Percentiles rank a stretch among this genome's conserved stretches.
Evolutionary conservation across 2,888 invertebrate species (phyloP).

Genomic region (Drosophila paranaensis): DNA sequence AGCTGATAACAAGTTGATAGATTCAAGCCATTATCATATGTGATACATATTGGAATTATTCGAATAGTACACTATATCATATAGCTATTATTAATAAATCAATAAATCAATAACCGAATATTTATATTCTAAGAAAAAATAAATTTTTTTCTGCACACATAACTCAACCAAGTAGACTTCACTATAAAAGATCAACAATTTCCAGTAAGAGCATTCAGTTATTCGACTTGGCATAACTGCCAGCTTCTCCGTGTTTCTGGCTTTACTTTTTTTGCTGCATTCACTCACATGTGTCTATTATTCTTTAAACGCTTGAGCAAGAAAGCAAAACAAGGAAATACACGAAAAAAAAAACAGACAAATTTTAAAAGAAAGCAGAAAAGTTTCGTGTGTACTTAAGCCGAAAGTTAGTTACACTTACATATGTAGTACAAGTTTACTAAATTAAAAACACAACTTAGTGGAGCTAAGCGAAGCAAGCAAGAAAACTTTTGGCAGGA

Average conservation of each 20-base stretch:
- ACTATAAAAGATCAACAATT: not conserved
- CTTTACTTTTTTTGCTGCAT: slow-evolving; percentile 33
- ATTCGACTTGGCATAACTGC: not conserved
- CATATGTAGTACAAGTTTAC: not conserved
- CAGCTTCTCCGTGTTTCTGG: not conserved
- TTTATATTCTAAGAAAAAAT: no score
- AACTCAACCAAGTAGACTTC: not conserved
- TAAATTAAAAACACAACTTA: slow-evolving; percentile 4
- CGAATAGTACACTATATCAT: not conserved
- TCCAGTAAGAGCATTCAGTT: not conserved
- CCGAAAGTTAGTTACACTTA: slow-evolving; percentile 24
- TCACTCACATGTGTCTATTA: slow-evolving; percentile 61
- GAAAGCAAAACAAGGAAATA: slow-evolving; percentile 24
- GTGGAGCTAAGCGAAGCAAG: not conserved
- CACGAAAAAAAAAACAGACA: slow-evolving; percentile 13
- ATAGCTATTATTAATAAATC: no score
- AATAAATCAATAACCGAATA: no score
- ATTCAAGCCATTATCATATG: no score
- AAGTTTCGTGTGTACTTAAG: not conserved
- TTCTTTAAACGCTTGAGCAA: slow-evolving; percentile 47
- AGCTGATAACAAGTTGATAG: not conserved
- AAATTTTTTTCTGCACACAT: no score
- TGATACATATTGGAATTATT: not conserved
- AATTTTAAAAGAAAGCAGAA: slow-evolving; percentile 12
- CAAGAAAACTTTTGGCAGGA: not conserved